Base-by-base conservation (phyloP, 2,113 vertebrate species). In the Notarius lentiginosus region DNA sequence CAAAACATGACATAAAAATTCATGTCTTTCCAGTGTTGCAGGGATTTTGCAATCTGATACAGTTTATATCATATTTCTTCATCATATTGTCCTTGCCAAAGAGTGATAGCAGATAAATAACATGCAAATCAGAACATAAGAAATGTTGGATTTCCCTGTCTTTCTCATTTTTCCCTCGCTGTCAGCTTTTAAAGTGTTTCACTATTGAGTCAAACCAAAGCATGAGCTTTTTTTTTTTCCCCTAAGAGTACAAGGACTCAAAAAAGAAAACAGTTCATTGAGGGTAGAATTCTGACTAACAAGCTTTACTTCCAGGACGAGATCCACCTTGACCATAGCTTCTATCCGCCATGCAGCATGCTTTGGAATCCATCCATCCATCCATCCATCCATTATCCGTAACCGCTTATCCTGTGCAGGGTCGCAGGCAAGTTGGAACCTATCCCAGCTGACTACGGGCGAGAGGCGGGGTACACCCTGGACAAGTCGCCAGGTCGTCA, bases 101-200 rank as follows among this genome's bases (percentile, higher is more conserved):
- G 20, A 66, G 1, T 82, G 22, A 51, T 65, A 15, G 60, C 60
- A 65, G 58, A 65, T 66, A 79, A 66, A 55, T 70, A 56, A 12
- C 47, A 65, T 79, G 24, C 51, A 4, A 79, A 27, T 41, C n/a
- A 85, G 58, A 51, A 30, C 14, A 79, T 56, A 9, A 58, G 53
- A 80, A 60, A 80, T 61, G 20, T 82, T 63, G 56, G 79, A 47
- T 63, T 34, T 82, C 34, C 79, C 79, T 34, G 53, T 58, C 17
- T 58, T 56, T 79, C n/a, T 0, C 7, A 34, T 18, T 30, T 17
- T 34, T 1, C 17, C 51, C 27, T 56, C 7, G 47, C 18, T 41
- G 4, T 61, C 56, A 61, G 30, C 34, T 85, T 88, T 5, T 56
- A 68, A 55, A 55, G 8, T 27, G 18, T 82, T 82, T 15, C 9